phyloP scores from a whole-genome alignment of 2,888 invertebrate species.

The Celastrina argiolus region DNA sequence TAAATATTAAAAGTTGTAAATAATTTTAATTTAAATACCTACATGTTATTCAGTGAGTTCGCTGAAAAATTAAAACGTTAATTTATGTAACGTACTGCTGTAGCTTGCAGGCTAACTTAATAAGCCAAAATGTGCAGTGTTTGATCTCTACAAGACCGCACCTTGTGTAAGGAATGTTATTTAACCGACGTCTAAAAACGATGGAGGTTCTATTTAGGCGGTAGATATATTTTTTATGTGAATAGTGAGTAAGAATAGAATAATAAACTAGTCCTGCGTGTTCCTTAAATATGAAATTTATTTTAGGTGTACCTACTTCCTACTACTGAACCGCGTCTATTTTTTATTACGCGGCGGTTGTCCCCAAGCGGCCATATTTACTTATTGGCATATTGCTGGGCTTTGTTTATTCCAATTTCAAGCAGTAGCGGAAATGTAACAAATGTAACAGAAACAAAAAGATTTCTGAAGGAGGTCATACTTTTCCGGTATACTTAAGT shows the following conservation, averaged over 20 bases:
- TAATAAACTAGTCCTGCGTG: not conserved
- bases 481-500: not conserved
- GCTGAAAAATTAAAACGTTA: too few species aligned
- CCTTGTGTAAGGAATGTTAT: too few species aligned
- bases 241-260: too few species aligned
- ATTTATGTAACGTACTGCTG: too few species aligned
- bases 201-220: too few species aligned
- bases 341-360: conserved; percentile 10
- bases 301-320: not conserved
- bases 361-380: conserved; percentile 11
- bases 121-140: too few species aligned
- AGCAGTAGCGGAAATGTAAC: not conserved
- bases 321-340: not conserved
- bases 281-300: conserved; percentile 1
- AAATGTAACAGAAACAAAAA: not conserved
- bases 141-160: too few species aligned
- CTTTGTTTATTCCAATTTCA: conserved; percentile 15
- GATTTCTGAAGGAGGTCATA: not conserved
- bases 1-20: not conserved
- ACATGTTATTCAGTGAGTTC: too few species aligned
- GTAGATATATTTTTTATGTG: too few species aligned
- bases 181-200: too few species aligned
- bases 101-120: too few species aligned
- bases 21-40: too few species aligned
- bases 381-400: not conserved